Evolutionary conservation across 2,888 invertebrate species (phyloP).

Genomic region (Caenorhabditis macrosperma): DNA sequence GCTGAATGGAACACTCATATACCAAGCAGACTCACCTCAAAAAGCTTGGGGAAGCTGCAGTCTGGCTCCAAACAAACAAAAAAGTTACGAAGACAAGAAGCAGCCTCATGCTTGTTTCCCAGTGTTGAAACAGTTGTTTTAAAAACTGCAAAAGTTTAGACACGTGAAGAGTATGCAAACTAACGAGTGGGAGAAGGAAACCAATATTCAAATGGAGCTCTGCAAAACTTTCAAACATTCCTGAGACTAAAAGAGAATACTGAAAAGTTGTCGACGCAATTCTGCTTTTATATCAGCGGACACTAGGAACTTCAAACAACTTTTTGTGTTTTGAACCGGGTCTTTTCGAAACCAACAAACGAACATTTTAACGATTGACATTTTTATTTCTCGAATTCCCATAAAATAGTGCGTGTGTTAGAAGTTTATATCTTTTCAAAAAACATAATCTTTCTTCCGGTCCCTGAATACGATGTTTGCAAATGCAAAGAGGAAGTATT

Average conservation of each 20-base stretch:
- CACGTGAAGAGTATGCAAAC: no score
- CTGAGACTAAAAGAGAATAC: background rate
- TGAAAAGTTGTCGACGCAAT: background rate
- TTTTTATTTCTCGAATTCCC: background rate
- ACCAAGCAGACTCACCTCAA: background rate
- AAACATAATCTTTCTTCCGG: background rate
- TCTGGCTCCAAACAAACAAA: background rate
- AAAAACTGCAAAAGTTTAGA: no score
- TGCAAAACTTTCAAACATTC: no score
- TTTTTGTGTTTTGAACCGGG: constrained; percentile 35
- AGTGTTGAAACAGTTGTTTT: no score
- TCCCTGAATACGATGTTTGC: background rate
- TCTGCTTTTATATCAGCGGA: constrained; percentile 2
- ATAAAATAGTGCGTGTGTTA: background rate
- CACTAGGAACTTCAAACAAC: constrained; percentile 1
- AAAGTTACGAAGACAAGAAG: background rate
- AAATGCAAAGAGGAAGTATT: background rate
- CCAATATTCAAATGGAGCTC: background rate
- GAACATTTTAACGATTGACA: background rate
- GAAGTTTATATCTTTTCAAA: background rate
- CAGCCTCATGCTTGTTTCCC: background rate
- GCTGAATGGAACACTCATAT: no score
- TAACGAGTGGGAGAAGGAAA: no score
- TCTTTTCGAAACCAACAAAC: constrained; percentile 11
- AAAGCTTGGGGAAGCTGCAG: background rate